Percentiles rank a stretch among this genome's conserved stretches.
Conservation (phyloP, 2,113 vertebrate species). For the Mustela lutreola region DNA sequence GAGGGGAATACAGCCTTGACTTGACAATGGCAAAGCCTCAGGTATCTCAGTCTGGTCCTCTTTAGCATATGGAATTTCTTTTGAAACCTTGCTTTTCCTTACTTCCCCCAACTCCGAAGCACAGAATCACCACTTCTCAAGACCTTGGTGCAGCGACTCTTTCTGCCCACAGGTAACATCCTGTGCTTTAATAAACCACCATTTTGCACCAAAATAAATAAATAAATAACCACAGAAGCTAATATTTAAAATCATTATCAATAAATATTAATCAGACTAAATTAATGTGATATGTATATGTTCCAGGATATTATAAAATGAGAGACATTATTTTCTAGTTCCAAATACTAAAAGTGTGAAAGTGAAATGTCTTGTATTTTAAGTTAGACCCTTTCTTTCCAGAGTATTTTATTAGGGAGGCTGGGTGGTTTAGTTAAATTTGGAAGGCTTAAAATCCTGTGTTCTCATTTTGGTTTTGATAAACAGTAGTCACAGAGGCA, state of each 20-base stretch:
- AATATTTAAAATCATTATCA: not conserved
- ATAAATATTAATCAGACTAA: slow-evolving; percentile 3
- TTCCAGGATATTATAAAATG: not conserved
- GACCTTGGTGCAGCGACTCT: too few relatives aligned
- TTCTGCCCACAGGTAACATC: too few relatives aligned
- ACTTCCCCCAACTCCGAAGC: too few relatives aligned
- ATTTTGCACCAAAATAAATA: too few relatives aligned
- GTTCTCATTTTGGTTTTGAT: not conserved
- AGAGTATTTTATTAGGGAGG: not conserved
- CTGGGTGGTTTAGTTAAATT: not conserved
- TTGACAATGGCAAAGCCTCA: not conserved
- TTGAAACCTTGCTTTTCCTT: too few relatives aligned
- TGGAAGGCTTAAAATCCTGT: not conserved
- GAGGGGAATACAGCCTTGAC: not conserved
- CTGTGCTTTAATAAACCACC: too few relatives aligned
- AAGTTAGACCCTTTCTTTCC: not conserved
- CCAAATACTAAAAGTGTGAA: slow-evolving; percentile 1
- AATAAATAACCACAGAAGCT: not conserved
- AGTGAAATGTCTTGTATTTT: not conserved
- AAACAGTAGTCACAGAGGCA: not conserved
- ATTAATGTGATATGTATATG: not conserved
- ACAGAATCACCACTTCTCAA: too few relatives aligned
- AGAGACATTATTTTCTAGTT: not conserved
- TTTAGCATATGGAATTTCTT: too few relatives aligned
- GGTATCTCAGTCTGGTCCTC: too few relatives aligned